Conservation (phyloP, 2,797 vertebrate genomes). For the Botia kubotai region DNA sequence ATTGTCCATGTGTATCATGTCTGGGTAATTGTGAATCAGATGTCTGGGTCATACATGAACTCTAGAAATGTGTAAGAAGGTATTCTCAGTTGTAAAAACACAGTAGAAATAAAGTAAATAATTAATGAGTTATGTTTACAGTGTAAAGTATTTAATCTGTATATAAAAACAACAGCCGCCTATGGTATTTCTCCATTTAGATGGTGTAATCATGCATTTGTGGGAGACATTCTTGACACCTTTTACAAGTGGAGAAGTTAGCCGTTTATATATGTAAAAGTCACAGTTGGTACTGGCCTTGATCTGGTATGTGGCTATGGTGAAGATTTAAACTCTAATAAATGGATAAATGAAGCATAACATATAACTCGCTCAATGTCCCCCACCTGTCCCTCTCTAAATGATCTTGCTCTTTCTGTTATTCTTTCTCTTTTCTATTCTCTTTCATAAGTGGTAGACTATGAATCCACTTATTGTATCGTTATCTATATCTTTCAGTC, state of each 20-base stretch:
- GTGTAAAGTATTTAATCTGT: too few relatives aligned
- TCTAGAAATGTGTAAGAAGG: background rate
- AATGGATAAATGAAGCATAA: background rate
- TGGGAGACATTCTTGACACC: too few relatives aligned
- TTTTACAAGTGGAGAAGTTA: background rate
- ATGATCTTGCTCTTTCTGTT: background rate
- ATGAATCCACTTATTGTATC: background rate
- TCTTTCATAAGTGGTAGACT: background rate
- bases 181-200: too few relatives aligned
- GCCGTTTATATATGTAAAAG: background rate
- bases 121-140: too few relatives aligned
- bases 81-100: background rate
- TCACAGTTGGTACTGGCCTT: background rate
- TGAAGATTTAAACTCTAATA: background rate
- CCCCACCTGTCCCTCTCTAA: background rate
- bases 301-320: too few relatives aligned
- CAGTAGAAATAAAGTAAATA: background rate
- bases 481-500: constrained; percentile 55
- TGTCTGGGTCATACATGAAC: constrained; percentile 17
- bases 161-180: too few relatives aligned
- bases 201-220: too few relatives aligned
- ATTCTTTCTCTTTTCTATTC: too few relatives aligned
- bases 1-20: background rate
- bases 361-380: background rate
- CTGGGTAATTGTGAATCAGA: constrained; percentile 28